Percentiles rank a stretch among this genome's conserved stretches.
phyloP scores from a whole-genome alignment of 2,888 invertebrate genomes.

The Bombylius major region DNA sequence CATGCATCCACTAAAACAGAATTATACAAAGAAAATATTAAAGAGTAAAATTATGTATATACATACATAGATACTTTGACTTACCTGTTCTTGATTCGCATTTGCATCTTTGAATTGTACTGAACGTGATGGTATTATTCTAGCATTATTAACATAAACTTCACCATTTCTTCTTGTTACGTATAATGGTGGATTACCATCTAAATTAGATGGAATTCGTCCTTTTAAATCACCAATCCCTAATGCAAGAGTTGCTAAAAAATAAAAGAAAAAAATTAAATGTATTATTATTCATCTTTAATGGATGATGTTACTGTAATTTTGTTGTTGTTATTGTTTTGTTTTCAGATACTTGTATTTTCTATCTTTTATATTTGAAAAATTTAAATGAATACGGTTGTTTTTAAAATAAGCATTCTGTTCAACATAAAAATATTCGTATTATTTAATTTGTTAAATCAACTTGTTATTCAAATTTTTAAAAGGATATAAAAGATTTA shows the following conservation, averaged over 20 bases:
- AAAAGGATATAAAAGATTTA: too few species aligned
- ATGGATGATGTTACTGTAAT: neutral
- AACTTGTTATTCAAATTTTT: too few species aligned
- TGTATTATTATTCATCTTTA: too few species aligned
- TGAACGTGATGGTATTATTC: slow-evolving; percentile 55
- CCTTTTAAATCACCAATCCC: slow-evolving; percentile 45
- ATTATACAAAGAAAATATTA: neutral
- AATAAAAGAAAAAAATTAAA: slow-evolving; percentile 1
- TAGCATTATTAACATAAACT: slow-evolving; percentile 78
- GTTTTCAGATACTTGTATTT: too few species aligned
- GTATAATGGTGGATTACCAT: slow-evolving; percentile 77
- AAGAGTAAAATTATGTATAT: too few species aligned
- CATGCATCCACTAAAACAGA: slow-evolving; percentile 58
- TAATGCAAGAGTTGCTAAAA: slow-evolving; percentile 63
- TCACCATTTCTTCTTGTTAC: slow-evolving; percentile 60
- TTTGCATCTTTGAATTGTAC: slow-evolving; percentile 45
- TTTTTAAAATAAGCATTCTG: too few species aligned
- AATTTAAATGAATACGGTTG: too few species aligned
- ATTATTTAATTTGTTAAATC: too few species aligned
- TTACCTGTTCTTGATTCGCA: slow-evolving; percentile 50
- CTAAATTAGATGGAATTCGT: slow-evolving; percentile 58
- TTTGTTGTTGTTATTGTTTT: too few species aligned
- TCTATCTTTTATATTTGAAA: too few species aligned
- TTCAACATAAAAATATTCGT: too few species aligned
- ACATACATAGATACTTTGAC: slow-evolving; percentile 9